Base-by-base conservation (phyloP, 2,797 vertebrate species). In the Sebastolobus altivelis region DNA sequence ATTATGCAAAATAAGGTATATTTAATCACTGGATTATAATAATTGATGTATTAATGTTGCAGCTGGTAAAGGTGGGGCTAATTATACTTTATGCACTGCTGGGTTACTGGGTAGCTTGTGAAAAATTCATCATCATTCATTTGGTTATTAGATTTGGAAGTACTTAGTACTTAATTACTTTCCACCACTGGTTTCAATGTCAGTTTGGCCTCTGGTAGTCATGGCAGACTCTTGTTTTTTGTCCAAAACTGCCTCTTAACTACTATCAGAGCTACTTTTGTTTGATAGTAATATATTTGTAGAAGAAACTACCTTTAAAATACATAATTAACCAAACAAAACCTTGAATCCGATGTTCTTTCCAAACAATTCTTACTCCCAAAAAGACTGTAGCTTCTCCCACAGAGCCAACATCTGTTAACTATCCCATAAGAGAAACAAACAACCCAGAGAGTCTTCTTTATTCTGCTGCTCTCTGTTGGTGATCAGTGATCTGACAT, bases 391-490 rank as follows among this genome's bases (percentile, higher is more conserved):
- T 0, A 56, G n/a, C 35, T 20, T 3, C 46, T 33, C 20, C 9
- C 3, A 11, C 40, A 52, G 49, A 37, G 65, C 16, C 46, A 27
- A 63, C 33, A 22, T 80, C 40, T 54, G 14, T 27, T 46, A 46
- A 43, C 46, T 62, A 1, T 60, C 74, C 10, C 46, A 4, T 11
- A 8, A 31, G 40, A 78, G 38, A 56, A 27, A 33, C 31, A 40
- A 37, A 78, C 11, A 55, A 60, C 33, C 38, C 56, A 40, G 31
- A 43, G 66, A 12, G 65, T 62, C 22, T 1, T 86, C 31, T 61
- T 83, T 55, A 38, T 72, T 86, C 61, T 92, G 82, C 87, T 90
- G 90, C 92, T 73, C 86, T 80, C 92, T 93, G 80, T 83, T 89
- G 91, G 91, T 75, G 75, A 22, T 56, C 65, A 46, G 43, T 55